These are phyloP conservation scores for Rhegmatorhina hoffmannsi DNA, from an alignment of 2,113 vertebrate genomes.

Conservation along the genomic window DNA sequence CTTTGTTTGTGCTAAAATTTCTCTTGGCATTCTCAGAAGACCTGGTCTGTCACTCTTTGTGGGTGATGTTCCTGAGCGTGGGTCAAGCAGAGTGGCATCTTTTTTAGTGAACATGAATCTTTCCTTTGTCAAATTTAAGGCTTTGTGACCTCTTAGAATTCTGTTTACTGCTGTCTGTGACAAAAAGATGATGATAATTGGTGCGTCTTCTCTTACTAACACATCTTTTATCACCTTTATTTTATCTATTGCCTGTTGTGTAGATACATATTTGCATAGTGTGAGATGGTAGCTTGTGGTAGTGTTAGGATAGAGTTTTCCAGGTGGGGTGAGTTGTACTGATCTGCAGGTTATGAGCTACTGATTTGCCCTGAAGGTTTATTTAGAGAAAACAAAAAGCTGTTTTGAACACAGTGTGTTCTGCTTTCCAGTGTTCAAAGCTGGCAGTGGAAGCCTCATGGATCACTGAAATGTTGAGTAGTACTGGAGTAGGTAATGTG, in stretches of 20 bases:
- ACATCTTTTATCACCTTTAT: background rate
- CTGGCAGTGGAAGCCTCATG: background rate
- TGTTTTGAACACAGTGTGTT: background rate
- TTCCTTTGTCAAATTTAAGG: background rate
- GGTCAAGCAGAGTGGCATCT: background rate
- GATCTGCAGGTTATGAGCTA: background rate
- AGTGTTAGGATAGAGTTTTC: background rate
- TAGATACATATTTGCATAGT: background rate
- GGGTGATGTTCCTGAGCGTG: background rate
- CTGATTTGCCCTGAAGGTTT: background rate
- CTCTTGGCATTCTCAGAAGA: background rate
- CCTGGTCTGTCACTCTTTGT: accelerated
- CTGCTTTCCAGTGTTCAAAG: background rate
- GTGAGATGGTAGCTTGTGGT: background rate
- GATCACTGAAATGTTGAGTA: background rate
- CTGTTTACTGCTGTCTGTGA: background rate
- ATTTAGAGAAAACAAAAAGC: background rate
- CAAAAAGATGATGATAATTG: background rate
- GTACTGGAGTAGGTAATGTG: background rate
- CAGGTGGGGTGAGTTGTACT: background rate
- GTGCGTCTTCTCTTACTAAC: background rate
- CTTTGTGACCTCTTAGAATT: background rate
- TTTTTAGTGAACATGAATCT: background rate
- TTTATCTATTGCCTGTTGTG: background rate
- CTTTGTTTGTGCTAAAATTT: background rate